Evolutionary conservation across 1,140 invertebrate species (phyloP).

Genomic region (Magallana ariakensis): DNA sequence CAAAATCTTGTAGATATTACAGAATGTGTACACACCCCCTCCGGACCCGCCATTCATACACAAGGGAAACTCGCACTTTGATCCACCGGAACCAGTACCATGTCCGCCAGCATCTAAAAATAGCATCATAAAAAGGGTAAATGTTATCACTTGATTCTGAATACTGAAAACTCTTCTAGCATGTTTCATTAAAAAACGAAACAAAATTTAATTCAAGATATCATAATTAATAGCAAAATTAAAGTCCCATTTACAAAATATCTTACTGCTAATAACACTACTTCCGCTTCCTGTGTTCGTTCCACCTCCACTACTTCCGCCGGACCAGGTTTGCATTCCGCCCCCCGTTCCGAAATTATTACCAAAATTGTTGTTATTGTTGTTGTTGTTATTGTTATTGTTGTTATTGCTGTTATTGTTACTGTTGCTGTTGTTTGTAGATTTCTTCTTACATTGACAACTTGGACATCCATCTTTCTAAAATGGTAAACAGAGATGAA

Average conservation of each 20-base stretch:
- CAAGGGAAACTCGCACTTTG: not conserved
- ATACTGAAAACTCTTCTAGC: too few species aligned
- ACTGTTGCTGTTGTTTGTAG: not conserved
- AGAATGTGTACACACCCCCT: not conserved
- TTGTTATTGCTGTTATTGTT: not conserved
- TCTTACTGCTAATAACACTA: not conserved
- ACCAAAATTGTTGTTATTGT: too few species aligned
- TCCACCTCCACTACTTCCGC: not conserved
- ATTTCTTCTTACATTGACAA: constrained; percentile 39
- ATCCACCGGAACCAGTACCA: constrained; percentile 29
- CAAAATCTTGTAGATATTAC: not conserved
- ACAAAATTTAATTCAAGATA: too few species aligned
- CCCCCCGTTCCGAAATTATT: not conserved
- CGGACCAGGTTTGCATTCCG: constrained; percentile 3
- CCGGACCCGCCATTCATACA: not conserved
- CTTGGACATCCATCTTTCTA: constrained; percentile 29
- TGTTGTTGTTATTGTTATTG: not conserved
- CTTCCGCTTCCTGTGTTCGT: constrained; percentile 13
- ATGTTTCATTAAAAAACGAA: too few species aligned
- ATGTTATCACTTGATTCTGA: too few species aligned
- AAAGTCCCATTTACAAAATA: too few species aligned
- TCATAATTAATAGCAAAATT: too few species aligned
- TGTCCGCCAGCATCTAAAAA: constrained; percentile 16
- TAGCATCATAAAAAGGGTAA: not conserved
- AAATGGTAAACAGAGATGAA: not conserved